A percentile compares a stretch with the other conserved stretches of the same genome.
Evolutionary conservation across 2,797 vertebrate species (phyloP).

Genomic region (Hipposideros larvatus): DNA sequence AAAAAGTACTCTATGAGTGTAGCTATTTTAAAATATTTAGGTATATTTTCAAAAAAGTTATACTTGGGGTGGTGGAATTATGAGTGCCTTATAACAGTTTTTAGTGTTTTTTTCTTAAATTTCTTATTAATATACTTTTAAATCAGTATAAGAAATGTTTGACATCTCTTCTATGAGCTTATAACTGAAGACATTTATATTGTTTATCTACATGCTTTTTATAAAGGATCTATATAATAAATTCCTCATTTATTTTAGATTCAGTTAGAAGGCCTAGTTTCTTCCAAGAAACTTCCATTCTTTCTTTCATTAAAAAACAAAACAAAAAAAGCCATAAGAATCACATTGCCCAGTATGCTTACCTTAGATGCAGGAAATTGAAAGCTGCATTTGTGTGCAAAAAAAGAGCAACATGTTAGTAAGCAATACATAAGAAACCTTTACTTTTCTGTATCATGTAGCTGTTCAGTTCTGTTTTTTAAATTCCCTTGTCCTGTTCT

Average conservation of each 20-base stretch:
- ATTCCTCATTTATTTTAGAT: slow-evolving; percentile 33
- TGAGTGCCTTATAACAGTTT: slow-evolving; percentile 10
- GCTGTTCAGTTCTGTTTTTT: neutral
- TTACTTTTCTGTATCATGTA: slow-evolving; percentile 7
- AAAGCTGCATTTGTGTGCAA: slow-evolving; percentile 27
- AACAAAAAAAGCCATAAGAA: slow-evolving; percentile 8
- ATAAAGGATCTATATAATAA: slow-evolving; percentile 4
- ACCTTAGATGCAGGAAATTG: neutral
- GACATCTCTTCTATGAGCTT: neutral
- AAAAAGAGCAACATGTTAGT: slow-evolving; percentile 12
- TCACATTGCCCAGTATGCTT: neutral
- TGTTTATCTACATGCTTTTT: neutral
- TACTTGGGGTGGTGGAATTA: neutral
- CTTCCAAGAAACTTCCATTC: neutral
- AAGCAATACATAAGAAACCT: neutral
- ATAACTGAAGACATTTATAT: slow-evolving; percentile 15
- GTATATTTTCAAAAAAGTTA: slow-evolving; percentile 17
- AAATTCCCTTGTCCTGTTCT: neutral
- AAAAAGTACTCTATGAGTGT: neutral
- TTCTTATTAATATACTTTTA: slow-evolving; percentile 35
- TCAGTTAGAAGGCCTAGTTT: slow-evolving; percentile 33
- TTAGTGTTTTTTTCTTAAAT: neutral
- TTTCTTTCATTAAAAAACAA: slow-evolving; percentile 48
- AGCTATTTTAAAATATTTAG: slow-evolving; percentile 37
- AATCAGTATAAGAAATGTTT: slow-evolving; percentile 54